Evolutionary conservation across 2,797 vertebrate species (phyloP).

Genomic region (Gymnodraco acuticeps): DNA sequence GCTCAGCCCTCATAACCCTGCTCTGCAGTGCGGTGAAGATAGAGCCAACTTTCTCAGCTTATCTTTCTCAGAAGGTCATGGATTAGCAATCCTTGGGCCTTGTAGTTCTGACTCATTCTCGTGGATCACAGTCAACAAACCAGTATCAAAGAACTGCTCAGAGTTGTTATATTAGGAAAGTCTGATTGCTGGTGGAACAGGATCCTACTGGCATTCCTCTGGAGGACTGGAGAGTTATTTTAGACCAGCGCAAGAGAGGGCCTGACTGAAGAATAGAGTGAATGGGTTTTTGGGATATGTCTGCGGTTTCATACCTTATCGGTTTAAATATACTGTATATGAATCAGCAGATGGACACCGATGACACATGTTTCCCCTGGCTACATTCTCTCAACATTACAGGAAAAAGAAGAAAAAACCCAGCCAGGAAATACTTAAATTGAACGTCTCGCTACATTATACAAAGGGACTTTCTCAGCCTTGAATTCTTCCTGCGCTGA

Average conservation of each 20-base stretch:
- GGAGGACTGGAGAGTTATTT: slow-evolving; percentile 43
- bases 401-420: slow-evolving; percentile 57
- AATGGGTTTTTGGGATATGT: slow-evolving; percentile 6
- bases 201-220: slow-evolving; percentile 50
- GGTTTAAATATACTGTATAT: background rate
- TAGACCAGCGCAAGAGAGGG: background rate
- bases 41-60: slow-evolving; percentile 59
- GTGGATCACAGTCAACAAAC: slow-evolving; percentile 53
- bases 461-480: slow-evolving; percentile 22
- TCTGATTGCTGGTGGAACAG: slow-evolving; percentile 61
- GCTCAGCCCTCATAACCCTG: slow-evolving; percentile 56
- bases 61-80: slow-evolving; percentile 75
- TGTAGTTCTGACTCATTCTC: slow-evolving; percentile 58
- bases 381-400: slow-evolving; percentile 39
- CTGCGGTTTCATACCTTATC: slow-evolving; percentile 1
- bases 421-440: slow-evolving; percentile 55
- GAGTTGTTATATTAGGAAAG: slow-evolving; percentile 72
- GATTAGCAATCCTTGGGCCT: slow-evolving; percentile 72
- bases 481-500: slow-evolving; percentile 34
- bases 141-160: slow-evolving; percentile 27
- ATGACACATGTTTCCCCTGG: slow-evolving; percentile 47
- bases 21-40: slow-evolving; percentile 46
- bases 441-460: slow-evolving; percentile 25
- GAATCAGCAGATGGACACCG: slow-evolving; percentile 28
- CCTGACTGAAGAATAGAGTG: background rate